A percentile compares a stretch with the other conserved stretches of the same genome.
These are phyloP conservation scores for Parapsyche elsis DNA, from an alignment of 1,140 invertebrate species.

Conservation along the genomic window DNA sequence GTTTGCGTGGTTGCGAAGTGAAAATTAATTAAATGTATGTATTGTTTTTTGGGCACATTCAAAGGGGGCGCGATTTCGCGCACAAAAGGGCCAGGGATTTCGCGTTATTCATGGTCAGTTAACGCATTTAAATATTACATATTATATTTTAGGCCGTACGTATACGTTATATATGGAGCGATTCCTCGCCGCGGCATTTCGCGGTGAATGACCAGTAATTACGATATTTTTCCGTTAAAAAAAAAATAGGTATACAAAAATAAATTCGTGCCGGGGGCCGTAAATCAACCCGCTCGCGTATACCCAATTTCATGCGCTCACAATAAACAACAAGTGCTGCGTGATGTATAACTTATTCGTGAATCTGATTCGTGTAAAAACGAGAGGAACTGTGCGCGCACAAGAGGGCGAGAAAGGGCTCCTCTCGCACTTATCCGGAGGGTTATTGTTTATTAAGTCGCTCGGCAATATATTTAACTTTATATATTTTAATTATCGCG, in stretches of 20 bases:
- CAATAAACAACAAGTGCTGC: slow-evolving; percentile 28
- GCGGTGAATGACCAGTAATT: background rate
- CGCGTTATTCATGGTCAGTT: slow-evolving; percentile 1
- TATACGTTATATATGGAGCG: too few species aligned
- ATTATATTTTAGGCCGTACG: background rate
- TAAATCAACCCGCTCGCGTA: slow-evolving; percentile 9
- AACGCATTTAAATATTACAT: background rate
- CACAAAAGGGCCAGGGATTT: background rate
- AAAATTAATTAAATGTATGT: slow-evolving; percentile 5
- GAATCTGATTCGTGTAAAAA: slow-evolving; percentile 35
- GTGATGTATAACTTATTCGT: slow-evolving; percentile 39
- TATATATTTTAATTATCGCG: slow-evolving; percentile 19
- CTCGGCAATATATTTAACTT: slow-evolving; percentile 24
- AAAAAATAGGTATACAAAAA: background rate
- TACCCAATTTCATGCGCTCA: slow-evolving; percentile 28
- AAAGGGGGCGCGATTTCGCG: background rate
- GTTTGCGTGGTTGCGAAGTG: background rate
- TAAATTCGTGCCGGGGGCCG: background rate
- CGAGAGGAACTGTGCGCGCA: background rate
- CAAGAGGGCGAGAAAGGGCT: background rate
- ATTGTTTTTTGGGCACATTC: background rate
- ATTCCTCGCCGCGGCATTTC: too few species aligned
- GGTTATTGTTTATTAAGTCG: slow-evolving; percentile 37
- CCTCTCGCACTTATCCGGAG: background rate
- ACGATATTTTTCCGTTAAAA: slow-evolving; percentile 1